Evolutionary conservation across 1,140 invertebrate species (phyloP), one percentile per base, ranked within the genome.

Genomic region (Aplysia californica): DNA sequence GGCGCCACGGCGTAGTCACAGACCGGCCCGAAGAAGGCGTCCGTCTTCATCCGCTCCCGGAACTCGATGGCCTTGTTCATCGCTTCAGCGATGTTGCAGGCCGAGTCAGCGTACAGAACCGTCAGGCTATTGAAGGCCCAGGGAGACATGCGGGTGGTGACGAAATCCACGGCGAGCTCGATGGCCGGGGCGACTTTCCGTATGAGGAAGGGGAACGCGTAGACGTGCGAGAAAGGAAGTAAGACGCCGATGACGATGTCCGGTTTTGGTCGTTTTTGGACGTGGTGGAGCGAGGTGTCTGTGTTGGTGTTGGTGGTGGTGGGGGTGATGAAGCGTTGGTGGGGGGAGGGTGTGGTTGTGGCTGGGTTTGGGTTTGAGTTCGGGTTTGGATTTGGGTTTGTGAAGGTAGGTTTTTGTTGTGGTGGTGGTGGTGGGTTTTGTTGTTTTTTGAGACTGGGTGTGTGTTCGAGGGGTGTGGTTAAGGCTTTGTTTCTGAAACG

Each of bases 1-100:
- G 96, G 96, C 0, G 96, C 96, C 67, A 97, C 92, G 0, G 96
- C 95, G 88, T 97, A 98, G 82, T 96, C 95, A 89, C 96, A 97
- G 3, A 96, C 93, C 0, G 96, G 94, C 0, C 96, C 96, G 84
- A 98, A 92, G 86, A 97, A 95, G 0, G 95, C 95, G 90, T 97
- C 95, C 18, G 83, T 79, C 36, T 80, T 74, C 31, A 79, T 79
- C 6, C 77, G 58, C n/a, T 83, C 77, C 73, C 80, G 83, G 71
- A 83, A 84, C 29, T 83, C 80, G 35, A 87, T 83, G 21, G 84
- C 84, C 64, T 83, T 77, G 58, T 85, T 84, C 76, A 85, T 84
- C 18, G 78, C 78, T 56, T 80, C 77, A 0, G 81, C 79, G 18
- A 82, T 83, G 39, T 79, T 72, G 75, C 86, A 87, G 29, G 79